A percentile compares a stretch with the other conserved stretches of the same genome.
phyloP scores from a whole-genome alignment of 2,113 vertebrate genomes.

The Gymnobelideus leadbeateri region DNA sequence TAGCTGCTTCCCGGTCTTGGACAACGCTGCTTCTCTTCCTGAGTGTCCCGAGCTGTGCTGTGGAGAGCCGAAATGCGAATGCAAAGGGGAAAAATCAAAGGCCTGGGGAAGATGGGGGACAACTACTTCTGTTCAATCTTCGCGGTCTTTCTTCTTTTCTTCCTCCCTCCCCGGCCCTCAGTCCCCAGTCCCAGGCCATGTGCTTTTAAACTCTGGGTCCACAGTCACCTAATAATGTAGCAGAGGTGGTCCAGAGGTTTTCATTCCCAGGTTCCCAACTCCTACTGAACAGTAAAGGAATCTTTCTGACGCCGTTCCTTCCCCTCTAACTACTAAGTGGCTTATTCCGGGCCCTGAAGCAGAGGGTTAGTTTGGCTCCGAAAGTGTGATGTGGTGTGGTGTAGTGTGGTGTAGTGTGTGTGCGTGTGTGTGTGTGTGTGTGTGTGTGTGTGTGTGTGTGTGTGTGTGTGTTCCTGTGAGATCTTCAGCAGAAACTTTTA shows the following conservation, averaged over 20 bases:
- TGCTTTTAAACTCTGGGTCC: background rate
- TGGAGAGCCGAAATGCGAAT: background rate
- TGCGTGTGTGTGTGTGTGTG: background rate
- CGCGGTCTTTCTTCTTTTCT: background rate
- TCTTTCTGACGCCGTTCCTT: background rate
- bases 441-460: background rate
- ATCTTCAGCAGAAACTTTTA: slow-evolving; percentile 11
- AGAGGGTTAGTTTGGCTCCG: background rate
- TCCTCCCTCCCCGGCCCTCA: slow-evolving; percentile 3
- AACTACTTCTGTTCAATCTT: slow-evolving; percentile 12
- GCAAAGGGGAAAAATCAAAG: background rate
- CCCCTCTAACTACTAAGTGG: background rate
- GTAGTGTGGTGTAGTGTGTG: background rate
- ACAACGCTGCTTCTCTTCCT: background rate
- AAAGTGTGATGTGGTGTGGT: background rate
- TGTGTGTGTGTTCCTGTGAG: background rate
- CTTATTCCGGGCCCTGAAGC: background rate
- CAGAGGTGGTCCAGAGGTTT: background rate
- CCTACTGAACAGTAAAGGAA: background rate
- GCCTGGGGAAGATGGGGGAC: background rate
- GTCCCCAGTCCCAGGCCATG: background rate
- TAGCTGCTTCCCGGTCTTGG: background rate
- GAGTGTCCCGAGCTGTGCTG: background rate
- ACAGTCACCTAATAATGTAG: background rate
- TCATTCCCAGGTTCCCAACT: background rate